Conservation (phyloP, 2,797 vertebrate species). For the Platyrinchus mystaceus region DNA sequence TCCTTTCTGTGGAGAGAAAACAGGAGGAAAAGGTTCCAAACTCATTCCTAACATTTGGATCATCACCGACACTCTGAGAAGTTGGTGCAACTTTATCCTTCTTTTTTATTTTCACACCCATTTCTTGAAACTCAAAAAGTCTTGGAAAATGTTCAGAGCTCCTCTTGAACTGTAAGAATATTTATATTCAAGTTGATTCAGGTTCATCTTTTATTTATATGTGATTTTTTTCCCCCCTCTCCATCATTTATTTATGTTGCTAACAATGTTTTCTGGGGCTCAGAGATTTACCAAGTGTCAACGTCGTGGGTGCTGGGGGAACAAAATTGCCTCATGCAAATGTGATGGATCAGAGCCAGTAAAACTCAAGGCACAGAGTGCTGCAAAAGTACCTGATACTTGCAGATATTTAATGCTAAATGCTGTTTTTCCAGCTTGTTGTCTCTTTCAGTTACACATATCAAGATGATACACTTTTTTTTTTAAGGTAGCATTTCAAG, state of each 20-base stretch:
- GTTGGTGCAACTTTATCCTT: background rate
- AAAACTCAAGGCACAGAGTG: background rate
- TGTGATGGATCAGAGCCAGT: background rate
- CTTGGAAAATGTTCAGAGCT: background rate
- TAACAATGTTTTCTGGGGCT: background rate
- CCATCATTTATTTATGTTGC: background rate
- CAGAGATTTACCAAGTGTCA: background rate
- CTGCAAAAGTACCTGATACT: background rate
- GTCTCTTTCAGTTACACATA: background rate
- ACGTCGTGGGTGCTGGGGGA: background rate
- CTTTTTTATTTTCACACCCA: background rate
- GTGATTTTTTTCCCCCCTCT: background rate
- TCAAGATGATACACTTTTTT: background rate
- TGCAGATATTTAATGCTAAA: background rate
- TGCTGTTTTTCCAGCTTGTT: background rate
- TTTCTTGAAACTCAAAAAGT: background rate
- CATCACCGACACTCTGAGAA: background rate
- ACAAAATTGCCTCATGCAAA: background rate
- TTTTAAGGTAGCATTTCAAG: background rate
- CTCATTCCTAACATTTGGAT: background rate
- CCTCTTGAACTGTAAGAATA: background rate
- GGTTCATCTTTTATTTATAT: slow-evolving; percentile 22
- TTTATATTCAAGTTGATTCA: background rate
- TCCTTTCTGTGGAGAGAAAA: background rate
- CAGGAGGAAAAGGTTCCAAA: background rate